Conservation (phyloP, 2,888 invertebrate genomes). For the Cinara cedri region DNA sequence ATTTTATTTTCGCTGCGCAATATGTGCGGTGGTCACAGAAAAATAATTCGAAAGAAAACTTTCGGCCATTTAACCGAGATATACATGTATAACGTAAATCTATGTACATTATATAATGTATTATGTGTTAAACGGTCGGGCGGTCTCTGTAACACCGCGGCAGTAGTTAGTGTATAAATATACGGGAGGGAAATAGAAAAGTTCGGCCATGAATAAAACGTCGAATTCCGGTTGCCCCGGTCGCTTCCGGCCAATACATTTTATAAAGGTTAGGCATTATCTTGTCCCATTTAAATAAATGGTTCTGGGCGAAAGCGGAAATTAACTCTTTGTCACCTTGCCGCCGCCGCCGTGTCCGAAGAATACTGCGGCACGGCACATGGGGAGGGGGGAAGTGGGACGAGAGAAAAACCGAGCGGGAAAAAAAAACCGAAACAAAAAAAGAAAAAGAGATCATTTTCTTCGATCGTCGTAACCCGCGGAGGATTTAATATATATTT, state of each 20-base stretch:
- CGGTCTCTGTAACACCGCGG: not conserved
- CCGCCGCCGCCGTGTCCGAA: slow-evolving; percentile 44
- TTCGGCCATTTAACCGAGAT: slow-evolving; percentile 32
- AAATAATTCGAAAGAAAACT: slow-evolving; percentile 39
- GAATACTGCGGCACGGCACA: slow-evolving; percentile 19
- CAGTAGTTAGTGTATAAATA: not conserved
- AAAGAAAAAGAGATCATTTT: slow-evolving; percentile 41
- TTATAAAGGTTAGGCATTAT: slow-evolving; percentile 55
- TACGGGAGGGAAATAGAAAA: slow-evolving; percentile 35
- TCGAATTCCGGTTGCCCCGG: slow-evolving; percentile 54
- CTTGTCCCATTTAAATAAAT: slow-evolving; percentile 57
- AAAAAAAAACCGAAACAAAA: not conserved
- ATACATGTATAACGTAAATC: no score
- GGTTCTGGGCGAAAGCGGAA: slow-evolving; percentile 51
- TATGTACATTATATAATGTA: no score
- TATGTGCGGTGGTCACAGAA: not conserved
- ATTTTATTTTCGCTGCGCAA: no score
- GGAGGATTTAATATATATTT: slow-evolving; percentile 43
- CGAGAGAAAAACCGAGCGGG: slow-evolving; percentile 14
- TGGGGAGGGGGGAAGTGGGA: slow-evolving; percentile 5
- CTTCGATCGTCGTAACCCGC: slow-evolving; percentile 46
- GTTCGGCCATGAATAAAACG: slow-evolving; percentile 55
- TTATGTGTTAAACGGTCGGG: slow-evolving; percentile 42
- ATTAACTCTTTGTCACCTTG: slow-evolving; percentile 56
- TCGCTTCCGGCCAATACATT: slow-evolving; percentile 55